These are phyloP conservation scores for Bruchidius siliquastri DNA, from an alignment of 2,888 invertebrate species.

Conservation along the genomic window DNA sequence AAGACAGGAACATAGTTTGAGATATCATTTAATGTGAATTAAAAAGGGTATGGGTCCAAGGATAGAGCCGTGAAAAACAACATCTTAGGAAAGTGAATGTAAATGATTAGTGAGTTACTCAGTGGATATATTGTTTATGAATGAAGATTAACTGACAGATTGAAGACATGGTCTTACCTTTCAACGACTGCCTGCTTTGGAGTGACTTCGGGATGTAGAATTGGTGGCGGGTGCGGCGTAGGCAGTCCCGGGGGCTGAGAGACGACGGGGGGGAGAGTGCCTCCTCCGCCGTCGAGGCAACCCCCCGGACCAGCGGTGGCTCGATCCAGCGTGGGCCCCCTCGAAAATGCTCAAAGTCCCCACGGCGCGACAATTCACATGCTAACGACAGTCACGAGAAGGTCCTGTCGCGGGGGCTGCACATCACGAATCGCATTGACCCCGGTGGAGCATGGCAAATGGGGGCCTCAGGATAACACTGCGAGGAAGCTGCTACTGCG, in stretches of 20 bases:
- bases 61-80: no score
- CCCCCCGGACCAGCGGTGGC: slow-evolving; percentile 60
- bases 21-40: no score
- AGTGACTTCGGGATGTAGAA: slow-evolving; percentile 62
- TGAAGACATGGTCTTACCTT: slow-evolving; percentile 44
- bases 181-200: slow-evolving; percentile 86
- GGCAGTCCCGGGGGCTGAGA: slow-evolving; percentile 60
- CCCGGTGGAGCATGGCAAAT: background rate
- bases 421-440: background rate
- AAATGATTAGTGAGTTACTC: no score
- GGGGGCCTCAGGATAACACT: background rate
- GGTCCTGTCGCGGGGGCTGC: background rate
- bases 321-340: slow-evolving; percentile 45
- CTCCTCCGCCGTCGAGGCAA: slow-evolving; percentile 73
- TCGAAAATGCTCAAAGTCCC: background rate
- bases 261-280: slow-evolving; percentile 60
- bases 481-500: background rate
- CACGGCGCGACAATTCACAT: background rate
- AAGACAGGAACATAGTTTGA: no score
- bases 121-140: no score
- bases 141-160: background rate
- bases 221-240: slow-evolving; percentile 50
- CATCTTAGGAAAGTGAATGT: no score
- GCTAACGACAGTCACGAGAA: background rate
- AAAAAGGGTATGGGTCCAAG: no score